Percentiles rank a stretch among this genome's conserved stretches.
Conservation (phyloP, 2,888 invertebrate species). For the Apamea monoglypha region DNA sequence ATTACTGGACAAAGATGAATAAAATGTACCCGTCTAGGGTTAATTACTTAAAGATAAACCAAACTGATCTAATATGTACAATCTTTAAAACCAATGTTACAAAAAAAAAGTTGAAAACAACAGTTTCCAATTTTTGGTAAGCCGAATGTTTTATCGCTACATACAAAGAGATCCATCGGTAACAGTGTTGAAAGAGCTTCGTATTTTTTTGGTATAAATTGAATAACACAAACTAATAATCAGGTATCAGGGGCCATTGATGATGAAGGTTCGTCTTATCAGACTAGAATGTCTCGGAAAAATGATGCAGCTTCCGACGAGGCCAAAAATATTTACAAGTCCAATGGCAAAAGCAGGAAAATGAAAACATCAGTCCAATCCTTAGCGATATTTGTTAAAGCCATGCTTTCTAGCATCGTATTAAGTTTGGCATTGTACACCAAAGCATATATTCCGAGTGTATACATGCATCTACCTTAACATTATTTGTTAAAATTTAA, state of each 20-base stretch:
- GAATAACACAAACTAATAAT: conserved; percentile 84
- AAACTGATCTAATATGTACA: conserved; percentile 85
- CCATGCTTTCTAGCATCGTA: conserved; percentile 82
- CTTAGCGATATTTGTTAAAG: conserved; percentile 82
- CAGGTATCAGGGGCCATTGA: conserved; percentile 82
- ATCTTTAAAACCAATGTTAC: conserved; percentile 82
- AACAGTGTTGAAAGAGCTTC: conserved; percentile 88
- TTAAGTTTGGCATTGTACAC: conserved; percentile 85
- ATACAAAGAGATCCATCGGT: conserved; percentile 89
- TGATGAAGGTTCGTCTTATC: conserved; percentile 64
- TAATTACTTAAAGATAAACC: conserved; percentile 78
- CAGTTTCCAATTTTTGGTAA: conserved; percentile 85
- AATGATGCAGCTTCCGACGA: conserved; percentile 72
- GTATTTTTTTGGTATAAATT: conserved; percentile 89
- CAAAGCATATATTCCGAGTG: conserved; percentile 80
- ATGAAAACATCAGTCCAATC: conserved; percentile 81
- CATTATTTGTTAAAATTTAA: conserved; percentile 85
- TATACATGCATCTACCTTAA: conserved; percentile 84
- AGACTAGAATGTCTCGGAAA: conserved; percentile 87
- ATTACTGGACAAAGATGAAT: conserved; percentile 81
- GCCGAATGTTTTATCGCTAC: conserved; percentile 82
- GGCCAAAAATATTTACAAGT: conserved; percentile 86
- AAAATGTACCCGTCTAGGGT: conserved; percentile 80
- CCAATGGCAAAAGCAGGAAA: conserved; percentile 79
- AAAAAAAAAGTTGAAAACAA: conserved; percentile 78